These are phyloP conservation scores for Fragum whitleyi DNA, from an alignment of 2,888 invertebrate genomes.

Conservation along the genomic window DNA sequence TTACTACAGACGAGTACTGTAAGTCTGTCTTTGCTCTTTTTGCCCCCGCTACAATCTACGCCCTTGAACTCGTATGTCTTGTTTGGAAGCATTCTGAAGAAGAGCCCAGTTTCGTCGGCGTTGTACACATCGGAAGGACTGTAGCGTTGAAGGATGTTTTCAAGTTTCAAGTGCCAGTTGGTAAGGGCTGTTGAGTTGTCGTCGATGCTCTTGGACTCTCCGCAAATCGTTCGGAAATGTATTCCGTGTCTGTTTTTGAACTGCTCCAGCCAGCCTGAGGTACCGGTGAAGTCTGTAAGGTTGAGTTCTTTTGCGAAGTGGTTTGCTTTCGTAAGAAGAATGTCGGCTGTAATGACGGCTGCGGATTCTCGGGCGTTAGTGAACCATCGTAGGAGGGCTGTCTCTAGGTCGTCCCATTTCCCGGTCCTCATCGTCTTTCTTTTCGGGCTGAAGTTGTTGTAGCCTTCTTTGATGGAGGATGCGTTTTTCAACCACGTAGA, in stretches of 20 bases:
- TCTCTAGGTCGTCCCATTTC: not conserved
- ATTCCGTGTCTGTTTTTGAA: not conserved
- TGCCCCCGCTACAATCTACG: not conserved
- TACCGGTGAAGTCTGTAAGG: not conserved
- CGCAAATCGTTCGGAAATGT: not conserved
- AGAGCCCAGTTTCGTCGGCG: not conserved
- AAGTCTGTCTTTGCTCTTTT: not conserved
- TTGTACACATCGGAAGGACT: no score
- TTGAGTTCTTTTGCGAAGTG: not conserved
- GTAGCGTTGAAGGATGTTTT: no score
- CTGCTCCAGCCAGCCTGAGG: not conserved
- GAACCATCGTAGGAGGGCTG: not conserved
- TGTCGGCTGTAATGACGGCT: not conserved
- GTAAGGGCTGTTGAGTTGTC: not conserved
- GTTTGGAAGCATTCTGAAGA: not conserved
- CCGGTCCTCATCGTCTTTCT: not conserved
- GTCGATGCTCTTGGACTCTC: no score
- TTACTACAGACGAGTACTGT: not conserved
- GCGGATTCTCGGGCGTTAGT: not conserved
- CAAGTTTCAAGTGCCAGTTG: not conserved
- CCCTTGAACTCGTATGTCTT: not conserved
- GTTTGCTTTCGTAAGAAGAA: not conserved
- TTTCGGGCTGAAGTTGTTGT: no score
- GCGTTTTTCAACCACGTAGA: no score
- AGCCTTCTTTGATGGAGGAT: not conserved